phyloP scores from a whole-genome alignment of 1,140 invertebrate genomes.

The Zelostemma sp. region DNA sequence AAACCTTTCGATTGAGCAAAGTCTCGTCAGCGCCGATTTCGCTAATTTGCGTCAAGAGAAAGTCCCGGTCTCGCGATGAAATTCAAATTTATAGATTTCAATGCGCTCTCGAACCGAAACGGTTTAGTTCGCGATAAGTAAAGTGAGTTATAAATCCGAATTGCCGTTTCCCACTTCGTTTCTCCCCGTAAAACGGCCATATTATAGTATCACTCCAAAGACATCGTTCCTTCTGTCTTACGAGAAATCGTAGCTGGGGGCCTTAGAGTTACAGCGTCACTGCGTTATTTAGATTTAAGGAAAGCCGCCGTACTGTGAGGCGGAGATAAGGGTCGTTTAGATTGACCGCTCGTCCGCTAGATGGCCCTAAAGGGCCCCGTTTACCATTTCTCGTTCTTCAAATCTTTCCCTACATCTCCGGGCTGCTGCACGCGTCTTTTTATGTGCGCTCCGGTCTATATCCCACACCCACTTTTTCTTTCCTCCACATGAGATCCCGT shows the following conservation, averaged over 20 bases:
- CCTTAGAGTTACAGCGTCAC: constrained; percentile 3
- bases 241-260: constrained; percentile 12
- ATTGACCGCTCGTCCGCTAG: constrained; percentile 65
- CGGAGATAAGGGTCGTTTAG: constrained; percentile 66
- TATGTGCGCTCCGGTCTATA: constrained; percentile 43
- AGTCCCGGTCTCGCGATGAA: neutral
- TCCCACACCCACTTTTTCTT: constrained; percentile 25
- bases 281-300: constrained; percentile 29
- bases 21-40: constrained; percentile 12
- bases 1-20: constrained; percentile 47
- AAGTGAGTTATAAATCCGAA: neutral
- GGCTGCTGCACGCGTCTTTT: constrained; percentile 28
- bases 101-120: no score
- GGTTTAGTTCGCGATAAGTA: neutral
- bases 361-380: constrained; percentile 66
- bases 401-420: constrained; percentile 56
- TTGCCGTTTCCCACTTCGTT: constrained; percentile 7
- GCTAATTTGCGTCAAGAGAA: neutral
- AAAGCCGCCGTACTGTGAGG: constrained; percentile 20
- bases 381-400: constrained; percentile 61
- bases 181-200: constrained; percentile 7
- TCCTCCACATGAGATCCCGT: constrained; percentile 33
- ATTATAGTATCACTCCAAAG: constrained; percentile 8
- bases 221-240: constrained; percentile 2
- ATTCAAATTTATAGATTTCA: no score